Evolutionary conservation across 1,140 invertebrate species (phyloP), one percentile per base, ranked within the genome.

Genomic region (Acromyrmex echinatior): DNA sequence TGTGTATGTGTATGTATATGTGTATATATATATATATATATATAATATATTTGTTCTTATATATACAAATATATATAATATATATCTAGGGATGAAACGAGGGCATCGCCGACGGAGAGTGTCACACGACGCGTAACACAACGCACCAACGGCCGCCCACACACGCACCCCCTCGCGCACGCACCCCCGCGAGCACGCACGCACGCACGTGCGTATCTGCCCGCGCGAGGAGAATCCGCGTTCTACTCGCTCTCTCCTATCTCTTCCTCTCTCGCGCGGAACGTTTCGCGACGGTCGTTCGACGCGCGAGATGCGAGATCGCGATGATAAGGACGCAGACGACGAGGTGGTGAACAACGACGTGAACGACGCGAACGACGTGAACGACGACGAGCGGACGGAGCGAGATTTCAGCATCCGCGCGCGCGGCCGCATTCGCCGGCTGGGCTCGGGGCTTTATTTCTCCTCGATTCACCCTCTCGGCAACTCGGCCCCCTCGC

Each of bases 401-500:
- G 66, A 74, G 53, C 58, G 88, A 70, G 89, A 87, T 79, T 89
- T 89, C 66, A 71, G 74, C 70, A 87, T 89, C 86, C 87, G 89
- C 71, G 86, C 53, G 39, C 66, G 86, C 88, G 81, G 87, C 88
- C 58, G 66, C 85, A 77, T 88, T 90, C 86, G 80, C 74, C 86
- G 90, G 87, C 90, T 85, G 70, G 76, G 90, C 90, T 88, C 88
- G 62, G 71, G 85, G 87, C 86, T 88, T 90, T 88, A 87, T 90
- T 86, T 87, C 88, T 87, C 90, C 86, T 91, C 77, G 77, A 51
- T 62, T 45, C 78, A 77, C 71, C 65, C 81, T 68, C 70, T 56
- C 77, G 65, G n/a, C 65, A 39, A 25, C 16, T 35, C 62, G 25
- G 49, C 60, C 45, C 66, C 87, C 86, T 74, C 71, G 82, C 74